Evolutionary conservation across 2,113 vertebrate genomes (phyloP), one percentile per base, ranked within the genome.

Genomic region (Hepsetus odoe): DNA sequence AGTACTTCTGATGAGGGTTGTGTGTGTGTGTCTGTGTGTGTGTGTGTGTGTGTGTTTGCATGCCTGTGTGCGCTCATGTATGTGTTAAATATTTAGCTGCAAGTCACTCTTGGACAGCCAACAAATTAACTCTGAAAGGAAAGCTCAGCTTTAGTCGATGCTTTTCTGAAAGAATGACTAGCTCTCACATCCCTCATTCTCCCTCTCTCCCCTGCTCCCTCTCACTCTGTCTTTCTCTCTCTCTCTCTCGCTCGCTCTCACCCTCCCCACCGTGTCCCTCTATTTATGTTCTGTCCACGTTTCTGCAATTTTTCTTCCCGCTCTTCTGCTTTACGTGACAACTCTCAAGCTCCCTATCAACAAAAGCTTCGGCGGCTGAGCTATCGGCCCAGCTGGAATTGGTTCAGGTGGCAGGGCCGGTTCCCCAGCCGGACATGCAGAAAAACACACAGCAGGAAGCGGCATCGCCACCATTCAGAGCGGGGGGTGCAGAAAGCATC

Each of bases 271-370:
- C 53, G 69, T 14, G 42, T 81, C 56, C 44, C 46, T 26, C 26
- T 35, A 74, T 79, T 78, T 68, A 53, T 76, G 74, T 76, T 81
- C 75, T 18, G 13, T 74, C 71, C 80, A 74, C 64, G 76, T 74
- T 64, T 58, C 61, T 73, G 30, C 74, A 59, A 53, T 58, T 72
- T 82, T 79, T 49, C n/a, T 65, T 80, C 7, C 46, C n/a, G 70
- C 65, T 85, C 79, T 78, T 85, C 58, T 74, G 80, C 32, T 89
- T 87, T 22, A 88, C 77, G 82, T 89, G 86, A 82, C 85, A 85
- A 89, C 86, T 40, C 49, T 79, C 69, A 74, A 55, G 67, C 81
- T 38, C 40, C 69, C n/a, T 72, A 80, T 81, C 68, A 81, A 81
- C 80, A 81, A 72, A 81, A 74, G 53, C 28, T 68, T 64, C 67